Base-by-base conservation (phyloP, 2,113 vertebrate species). In the Mus pahari region DNA sequence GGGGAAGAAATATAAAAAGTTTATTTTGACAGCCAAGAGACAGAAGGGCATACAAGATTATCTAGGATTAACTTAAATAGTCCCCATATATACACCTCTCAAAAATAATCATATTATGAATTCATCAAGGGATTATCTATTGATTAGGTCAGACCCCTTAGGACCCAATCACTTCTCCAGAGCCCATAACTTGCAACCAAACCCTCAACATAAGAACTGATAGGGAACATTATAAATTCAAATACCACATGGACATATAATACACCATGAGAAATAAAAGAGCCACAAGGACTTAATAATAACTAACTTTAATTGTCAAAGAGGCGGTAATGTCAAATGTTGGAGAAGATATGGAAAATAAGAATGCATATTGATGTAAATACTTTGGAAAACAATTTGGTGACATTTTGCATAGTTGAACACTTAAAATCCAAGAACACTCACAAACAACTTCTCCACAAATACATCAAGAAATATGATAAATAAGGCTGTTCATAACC, bases 341-440 rank as follows among this genome's bases (percentile, higher is more conserved):
- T 75, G 45, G 77, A 55, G 66, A 89, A 62, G 45, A 74, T 8
- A 6, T 60, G 77, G 33, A 58, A 50, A 50, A 64, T 7, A 77
- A 84, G 36, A 78, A 89, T 77, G 50, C 5, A 92, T 62, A 83
- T 6, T 71, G 39, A 66, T 84, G 24, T 8, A 84, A 64, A 1
- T 33, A 64, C 7, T 86, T 73, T 82, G 84, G 64, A 95, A 93
- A 94, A 93, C 3, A 81, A 22, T 81, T 77, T 84, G 55, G 24
- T 48, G 64, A 71, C 58, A 73, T 62, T 75, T 87, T 48, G 58
- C 81, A 17, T 11, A 89, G 50, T 53, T 93, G 66, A 78, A 86
- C 10, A 82, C 42, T 81, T 60, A 90, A 95, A 45, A 75, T 36
- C 50, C 64, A 75, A 55, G 16, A 7, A 91, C 8, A 71, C 62